Evolutionary conservation across 2,113 vertebrate genomes (phyloP).

Genomic region (Oryzias woworae): DNA sequence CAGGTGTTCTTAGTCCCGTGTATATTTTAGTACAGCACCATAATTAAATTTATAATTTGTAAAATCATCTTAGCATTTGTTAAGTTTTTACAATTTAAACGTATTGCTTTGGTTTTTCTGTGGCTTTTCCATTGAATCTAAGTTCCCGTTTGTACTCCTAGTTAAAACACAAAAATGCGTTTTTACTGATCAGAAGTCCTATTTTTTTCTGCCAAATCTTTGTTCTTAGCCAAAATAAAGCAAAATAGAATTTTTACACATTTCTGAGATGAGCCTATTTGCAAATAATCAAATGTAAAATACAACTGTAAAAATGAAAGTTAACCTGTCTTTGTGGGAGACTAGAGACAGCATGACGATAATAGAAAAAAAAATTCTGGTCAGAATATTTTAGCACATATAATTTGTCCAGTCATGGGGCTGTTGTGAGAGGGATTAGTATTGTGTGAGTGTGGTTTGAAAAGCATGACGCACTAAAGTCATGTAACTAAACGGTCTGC

Average conservation of each 20-base stretch:
- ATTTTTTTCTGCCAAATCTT: constrained; percentile 37
- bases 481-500: constrained; percentile 44
- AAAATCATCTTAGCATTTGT: no score
- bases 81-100: no score
- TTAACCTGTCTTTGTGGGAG: constrained; percentile 26
- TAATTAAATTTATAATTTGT: no score
- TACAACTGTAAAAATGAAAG: constrained; percentile 36
- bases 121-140: no score
- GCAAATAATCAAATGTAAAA: background rate
- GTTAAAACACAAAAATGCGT: no score
- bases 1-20: no score
- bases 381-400: constrained; percentile 29
- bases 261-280: constrained; percentile 27
- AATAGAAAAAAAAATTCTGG: constrained; percentile 34
- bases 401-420: constrained; percentile 22
- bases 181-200: constrained; percentile 30
- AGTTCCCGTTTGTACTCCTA: no score
- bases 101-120: no score
- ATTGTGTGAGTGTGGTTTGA: constrained; percentile 45
- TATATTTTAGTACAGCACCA: no score
- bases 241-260: constrained; percentile 9
- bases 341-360: constrained; percentile 32
- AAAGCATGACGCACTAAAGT: constrained; percentile 46
- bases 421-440: constrained; percentile 41
- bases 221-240: constrained; percentile 25